These are phyloP conservation scores for Alca torda DNA, from an alignment of 2,797 vertebrate species.

Conservation along the genomic window DNA sequence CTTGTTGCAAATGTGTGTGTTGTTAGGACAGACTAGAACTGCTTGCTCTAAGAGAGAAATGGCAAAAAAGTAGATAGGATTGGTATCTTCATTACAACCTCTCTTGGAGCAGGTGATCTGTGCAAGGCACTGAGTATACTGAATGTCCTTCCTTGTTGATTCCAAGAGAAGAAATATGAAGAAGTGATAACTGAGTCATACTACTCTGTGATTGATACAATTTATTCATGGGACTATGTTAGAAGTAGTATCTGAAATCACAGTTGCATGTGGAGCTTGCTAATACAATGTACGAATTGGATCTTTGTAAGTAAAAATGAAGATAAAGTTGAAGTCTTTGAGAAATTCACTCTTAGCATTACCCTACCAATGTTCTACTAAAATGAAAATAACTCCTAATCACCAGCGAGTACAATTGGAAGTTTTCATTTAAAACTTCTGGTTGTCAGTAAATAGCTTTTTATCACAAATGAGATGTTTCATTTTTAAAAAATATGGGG, in stretches of 20 bases:
- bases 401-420: background rate
- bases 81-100: background rate
- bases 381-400: background rate
- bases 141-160: background rate
- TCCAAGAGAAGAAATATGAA: background rate
- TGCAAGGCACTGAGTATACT: background rate
- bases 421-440: background rate
- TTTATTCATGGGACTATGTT: background rate
- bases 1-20: background rate
- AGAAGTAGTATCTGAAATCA: background rate
- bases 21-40: background rate
- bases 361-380: background rate
- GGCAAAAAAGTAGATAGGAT: background rate
- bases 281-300: background rate
- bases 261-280: background rate
- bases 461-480: background rate
- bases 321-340: background rate
- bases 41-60: background rate
- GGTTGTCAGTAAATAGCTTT: background rate
- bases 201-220: background rate
- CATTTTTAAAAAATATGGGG: accelerated
- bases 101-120: background rate
- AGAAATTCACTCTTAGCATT: background rate
- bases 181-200: background rate
- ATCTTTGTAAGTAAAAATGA: background rate